Evolutionary conservation across 1,140 invertebrate species (phyloP), one percentile per base, ranked within the genome.

Genomic region (Procambarus virginalis): DNA sequence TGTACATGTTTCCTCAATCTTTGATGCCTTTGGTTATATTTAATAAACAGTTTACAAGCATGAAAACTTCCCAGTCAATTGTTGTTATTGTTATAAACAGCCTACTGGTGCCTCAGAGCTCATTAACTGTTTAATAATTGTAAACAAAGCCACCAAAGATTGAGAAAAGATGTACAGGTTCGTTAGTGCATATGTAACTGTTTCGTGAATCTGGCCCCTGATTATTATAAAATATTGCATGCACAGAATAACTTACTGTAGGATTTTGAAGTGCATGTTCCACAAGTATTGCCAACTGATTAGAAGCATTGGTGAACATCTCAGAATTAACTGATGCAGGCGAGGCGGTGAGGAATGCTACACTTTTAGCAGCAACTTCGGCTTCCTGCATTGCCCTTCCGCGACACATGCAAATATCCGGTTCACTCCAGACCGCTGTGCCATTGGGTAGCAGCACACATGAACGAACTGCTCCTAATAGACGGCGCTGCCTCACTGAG

Each of bases 181-280:
- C 34, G 34, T 34, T 0, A 34, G 34, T 34, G 34, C 34, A 34
- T 34, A 34, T 1, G 34, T 34, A 34, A 34, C 34, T 34, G 34
- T 1, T 34, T 34, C 34, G 34, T 34, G 34, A 34, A 34, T 34
- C 34, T 34, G 34, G 34, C 34, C 34, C 34, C 34, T 34, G 34
- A 34, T 34, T 34, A 34, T 34, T 34, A 34, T 34, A 34, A 34
- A 34, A 34, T 34, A 34, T 34, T 34, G 34, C 1, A 34, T 34
- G 34, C 34, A 34, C 34, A 34, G 34, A 34, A 34, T 5, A 49
- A 88, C 88, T 89, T 79, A 89, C 88, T 34, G 81, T 45, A 14
- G 55, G 55, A 76, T 89, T 81, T 46, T 78, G 51, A 46, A 89
- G 55, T n/a, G 88, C 88, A 51, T 89, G 88, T 51, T 78, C 55